Conservation (phyloP, 2,888 invertebrate species). For the Sesia apiformis region DNA sequence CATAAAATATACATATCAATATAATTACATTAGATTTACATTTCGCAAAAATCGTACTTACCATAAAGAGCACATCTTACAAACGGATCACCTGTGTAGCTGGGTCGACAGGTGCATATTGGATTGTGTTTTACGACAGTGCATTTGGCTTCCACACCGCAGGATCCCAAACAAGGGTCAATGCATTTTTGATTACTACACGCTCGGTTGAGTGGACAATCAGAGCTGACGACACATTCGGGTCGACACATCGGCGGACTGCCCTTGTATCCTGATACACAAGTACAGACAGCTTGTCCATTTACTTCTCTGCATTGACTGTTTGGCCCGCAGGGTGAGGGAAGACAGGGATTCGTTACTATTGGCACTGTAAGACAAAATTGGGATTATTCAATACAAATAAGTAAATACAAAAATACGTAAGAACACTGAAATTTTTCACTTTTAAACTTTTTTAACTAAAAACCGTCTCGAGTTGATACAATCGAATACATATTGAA, state of each 20-base stretch:
- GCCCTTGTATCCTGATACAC: slow-evolving; percentile 79
- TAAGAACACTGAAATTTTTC: neutral
- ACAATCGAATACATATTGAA: neutral
- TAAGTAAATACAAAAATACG: neutral
- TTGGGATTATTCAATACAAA: neutral
- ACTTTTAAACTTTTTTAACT: neutral
- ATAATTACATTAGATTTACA: neutral
- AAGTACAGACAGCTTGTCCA: slow-evolving; percentile 83
- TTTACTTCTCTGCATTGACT: slow-evolving; percentile 80
- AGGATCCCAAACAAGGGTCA: slow-evolving; percentile 84
- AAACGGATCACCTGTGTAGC: slow-evolving; percentile 84
- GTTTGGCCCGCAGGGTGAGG: slow-evolving; percentile 85
- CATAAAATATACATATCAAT: neutral
- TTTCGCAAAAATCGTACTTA: slow-evolving; percentile 26
- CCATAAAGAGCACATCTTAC: slow-evolving; percentile 75
- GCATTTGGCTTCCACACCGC: slow-evolving; percentile 82
- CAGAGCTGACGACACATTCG: slow-evolving; percentile 84
- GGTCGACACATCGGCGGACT: slow-evolving; percentile 84
- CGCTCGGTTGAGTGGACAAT: slow-evolving; percentile 81
- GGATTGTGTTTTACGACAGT: slow-evolving; percentile 84
- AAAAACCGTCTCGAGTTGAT: neutral
- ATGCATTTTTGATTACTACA: slow-evolving; percentile 85
- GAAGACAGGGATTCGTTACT: slow-evolving; percentile 77
- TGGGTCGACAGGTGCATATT: slow-evolving; percentile 80
- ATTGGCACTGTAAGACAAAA: slow-evolving; percentile 34